These are phyloP conservation scores for Cyprinodon brontotheroides DNA, from an alignment of 2,113 vertebrate genomes.

Conservation along the genomic window DNA sequence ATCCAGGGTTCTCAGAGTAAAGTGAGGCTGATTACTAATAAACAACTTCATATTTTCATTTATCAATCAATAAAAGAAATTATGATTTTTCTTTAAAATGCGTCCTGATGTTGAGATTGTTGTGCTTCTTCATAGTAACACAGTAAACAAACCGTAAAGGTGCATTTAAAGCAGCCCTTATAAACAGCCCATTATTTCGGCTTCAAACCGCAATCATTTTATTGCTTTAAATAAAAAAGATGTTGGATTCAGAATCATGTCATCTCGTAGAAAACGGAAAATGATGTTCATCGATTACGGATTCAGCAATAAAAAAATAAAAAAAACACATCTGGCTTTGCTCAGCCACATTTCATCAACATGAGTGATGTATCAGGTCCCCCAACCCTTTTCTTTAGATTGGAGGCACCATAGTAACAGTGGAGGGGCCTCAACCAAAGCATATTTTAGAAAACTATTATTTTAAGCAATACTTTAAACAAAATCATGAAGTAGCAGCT, in stretches of 20 bases:
- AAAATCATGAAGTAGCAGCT: not conserved
- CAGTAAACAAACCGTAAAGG: not conserved
- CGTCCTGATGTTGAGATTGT: not conserved
- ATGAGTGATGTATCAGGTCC: not conserved
- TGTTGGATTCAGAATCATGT: too few relatives aligned
- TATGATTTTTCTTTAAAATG: not conserved
- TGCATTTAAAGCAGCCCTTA: not conserved
- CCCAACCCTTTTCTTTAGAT: not conserved
- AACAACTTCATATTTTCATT: not conserved
- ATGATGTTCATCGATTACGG: too few relatives aligned
- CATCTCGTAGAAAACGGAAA: too few relatives aligned
- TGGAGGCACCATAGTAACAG: not conserved
- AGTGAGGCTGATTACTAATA: not conserved
- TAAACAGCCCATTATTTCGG: not conserved
- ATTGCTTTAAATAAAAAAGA: not conserved
- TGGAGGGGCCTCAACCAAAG: not conserved
- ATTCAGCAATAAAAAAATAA: too few relatives aligned
- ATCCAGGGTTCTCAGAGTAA: not conserved
- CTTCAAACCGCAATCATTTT: not conserved
- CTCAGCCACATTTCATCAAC: too few relatives aligned
- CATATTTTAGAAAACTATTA: too few relatives aligned
- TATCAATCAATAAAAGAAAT: not conserved
- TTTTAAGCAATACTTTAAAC: not conserved
- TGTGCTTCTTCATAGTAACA: not conserved
- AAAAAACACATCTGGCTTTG: too few relatives aligned